These are phyloP conservation scores for Trichogramma evanescens DNA, from an alignment of 2,888 invertebrate species.

Conservation along the genomic window DNA sequence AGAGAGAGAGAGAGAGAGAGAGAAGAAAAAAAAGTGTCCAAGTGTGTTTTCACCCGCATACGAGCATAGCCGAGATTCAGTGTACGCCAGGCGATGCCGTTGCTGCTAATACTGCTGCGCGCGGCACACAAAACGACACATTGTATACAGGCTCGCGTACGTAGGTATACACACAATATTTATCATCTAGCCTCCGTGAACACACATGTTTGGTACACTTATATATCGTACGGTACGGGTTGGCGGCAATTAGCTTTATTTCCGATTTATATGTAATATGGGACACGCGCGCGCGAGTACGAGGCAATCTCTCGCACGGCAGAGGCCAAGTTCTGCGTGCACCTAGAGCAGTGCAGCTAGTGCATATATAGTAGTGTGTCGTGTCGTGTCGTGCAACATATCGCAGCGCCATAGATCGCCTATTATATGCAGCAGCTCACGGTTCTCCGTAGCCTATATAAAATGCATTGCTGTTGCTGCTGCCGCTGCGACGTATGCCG, in stretches of 20 bases:
- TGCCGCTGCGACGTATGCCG: no score
- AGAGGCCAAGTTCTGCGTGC: neutral
- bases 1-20: no score
- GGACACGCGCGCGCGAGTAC: neutral
- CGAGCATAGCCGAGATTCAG: no score
- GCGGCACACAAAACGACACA: no score
- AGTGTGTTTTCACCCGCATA: no score
- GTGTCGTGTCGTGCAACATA: neutral
- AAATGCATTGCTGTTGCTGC: no score
- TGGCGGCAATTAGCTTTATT: constrained; percentile 16
- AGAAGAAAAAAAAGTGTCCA: no score
- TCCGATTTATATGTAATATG: constrained; percentile 13
- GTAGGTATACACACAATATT: neutral
- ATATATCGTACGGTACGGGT: neutral
- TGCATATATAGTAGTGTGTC: neutral
- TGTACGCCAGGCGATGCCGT: no score
- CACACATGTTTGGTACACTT: neutral
- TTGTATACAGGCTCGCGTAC: neutral
- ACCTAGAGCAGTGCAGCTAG: no score
- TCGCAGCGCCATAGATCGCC: constrained; percentile 7
- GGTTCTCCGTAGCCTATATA: neutral
- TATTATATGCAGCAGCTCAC: neutral
- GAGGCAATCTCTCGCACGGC: neutral
- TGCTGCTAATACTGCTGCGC: no score
- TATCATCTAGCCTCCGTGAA: neutral